Percentiles rank a stretch among this genome's conserved stretches.
These are phyloP conservation scores for Paguma larvata DNA, from an alignment of 2,797 vertebrate species.

Conservation along the genomic window DNA sequence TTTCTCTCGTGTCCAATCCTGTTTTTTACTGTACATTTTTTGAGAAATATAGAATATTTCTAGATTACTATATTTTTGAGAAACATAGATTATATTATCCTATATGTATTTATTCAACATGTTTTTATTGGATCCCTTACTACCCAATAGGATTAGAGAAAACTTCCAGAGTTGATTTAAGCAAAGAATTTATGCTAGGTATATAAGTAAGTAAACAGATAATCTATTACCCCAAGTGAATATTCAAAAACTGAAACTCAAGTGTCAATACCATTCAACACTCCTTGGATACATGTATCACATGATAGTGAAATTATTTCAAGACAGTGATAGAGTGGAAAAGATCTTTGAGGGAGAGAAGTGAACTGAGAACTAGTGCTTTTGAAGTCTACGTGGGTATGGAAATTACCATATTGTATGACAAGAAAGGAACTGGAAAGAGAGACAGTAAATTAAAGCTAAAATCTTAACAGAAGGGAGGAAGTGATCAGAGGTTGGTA, in stretches of 20 bases:
- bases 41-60: conserved; percentile 17
- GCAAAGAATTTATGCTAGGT: background rate
- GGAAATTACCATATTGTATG: background rate
- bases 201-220: background rate
- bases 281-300: background rate
- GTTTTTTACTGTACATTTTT: background rate
- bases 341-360: background rate
- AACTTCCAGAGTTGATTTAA: background rate
- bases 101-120: background rate
- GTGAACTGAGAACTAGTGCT: background rate
- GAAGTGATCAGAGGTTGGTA: background rate
- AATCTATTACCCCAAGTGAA: background rate
- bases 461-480: background rate
- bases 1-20: background rate
- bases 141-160: background rate
- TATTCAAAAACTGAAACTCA: background rate
- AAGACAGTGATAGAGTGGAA: background rate
- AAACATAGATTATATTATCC: background rate
- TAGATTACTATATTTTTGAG: background rate
- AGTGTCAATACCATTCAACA: background rate
- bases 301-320: background rate
- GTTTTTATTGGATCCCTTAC: background rate
- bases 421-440: background rate
- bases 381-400: background rate
- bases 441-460: background rate